Base-by-base conservation (phyloP, 2,797 vertebrate species). In the Thalassophryne amazonica region DNA sequence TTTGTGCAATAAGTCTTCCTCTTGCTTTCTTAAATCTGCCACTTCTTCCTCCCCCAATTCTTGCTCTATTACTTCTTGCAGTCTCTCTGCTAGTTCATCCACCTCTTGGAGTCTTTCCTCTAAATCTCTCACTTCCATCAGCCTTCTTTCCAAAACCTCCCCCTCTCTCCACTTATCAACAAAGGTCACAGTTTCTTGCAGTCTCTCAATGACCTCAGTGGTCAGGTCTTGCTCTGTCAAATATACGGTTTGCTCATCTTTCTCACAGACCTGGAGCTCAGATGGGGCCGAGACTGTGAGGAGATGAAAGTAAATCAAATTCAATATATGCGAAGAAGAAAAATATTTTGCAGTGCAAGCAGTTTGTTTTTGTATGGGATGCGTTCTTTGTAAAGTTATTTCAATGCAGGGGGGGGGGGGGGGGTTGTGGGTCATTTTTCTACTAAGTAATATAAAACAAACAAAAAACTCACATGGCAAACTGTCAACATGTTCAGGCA, bases 41-140 rank as follows among this genome's bases (percentile, higher is more conserved):
- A 85, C 49, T 29, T 81, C 81, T 33, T 86, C 76, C 27, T 71
- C 62, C 1, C 56, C 77, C 8, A 86, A 9, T 21, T 61, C 70
- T 27, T 48, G 63, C 39, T 84, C 80, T 39, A 82, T 69, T 4
- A 69, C 66, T 29, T 39, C 38, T 69, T 83, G 78, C 37, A 91
- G 45, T 46, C 19, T 78, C 41, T 68, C 75, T 17, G 86, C 73
- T 31, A 83, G 54, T 21, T 79, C 50, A 33, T 85, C 82, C 6
- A 88, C 59, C 20, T 83, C 84, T 50, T 80, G 59, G 2, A 90
- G 80, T 39, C 66, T 81, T 32, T 73, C 81, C 45, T 81, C 85
- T 17, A 91, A 73, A 53, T 56, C 45, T 38, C 33, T 83, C 33
- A 91, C 76, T 54, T 90, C 73, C 32, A 32, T 78, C 24, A 90